Evolutionary conservation across 2,113 vertebrate species (phyloP).

Genomic region (Strigops habroptila): DNA sequence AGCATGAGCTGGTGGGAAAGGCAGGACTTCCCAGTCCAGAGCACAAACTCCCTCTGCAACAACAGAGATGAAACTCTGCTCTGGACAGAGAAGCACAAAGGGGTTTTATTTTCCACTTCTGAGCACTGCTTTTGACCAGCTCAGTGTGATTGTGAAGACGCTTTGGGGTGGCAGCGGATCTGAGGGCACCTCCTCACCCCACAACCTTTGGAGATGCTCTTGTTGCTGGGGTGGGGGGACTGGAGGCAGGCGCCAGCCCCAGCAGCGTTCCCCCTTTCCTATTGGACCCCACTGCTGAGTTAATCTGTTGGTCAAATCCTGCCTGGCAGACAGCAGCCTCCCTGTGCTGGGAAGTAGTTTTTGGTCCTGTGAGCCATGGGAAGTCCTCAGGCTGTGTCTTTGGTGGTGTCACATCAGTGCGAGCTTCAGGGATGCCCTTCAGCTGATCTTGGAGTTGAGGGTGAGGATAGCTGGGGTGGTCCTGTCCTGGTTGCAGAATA

Average conservation of each 20-base stretch:
- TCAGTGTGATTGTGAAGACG: background rate
- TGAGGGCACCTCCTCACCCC: background rate
- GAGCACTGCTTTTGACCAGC: background rate
- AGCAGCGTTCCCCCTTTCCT: background rate
- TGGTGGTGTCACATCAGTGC: background rate
- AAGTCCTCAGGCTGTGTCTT: background rate
- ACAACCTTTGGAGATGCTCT: background rate
- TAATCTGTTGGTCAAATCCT: background rate
- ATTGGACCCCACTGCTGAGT: rapidly evolving
- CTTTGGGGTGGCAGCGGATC: background rate
- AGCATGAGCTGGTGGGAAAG: background rate
- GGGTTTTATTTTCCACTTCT: background rate
- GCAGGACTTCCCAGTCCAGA: background rate
- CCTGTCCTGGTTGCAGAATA: background rate
- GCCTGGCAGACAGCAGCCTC: background rate
- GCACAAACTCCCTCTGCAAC: background rate
- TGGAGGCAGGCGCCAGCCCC: background rate
- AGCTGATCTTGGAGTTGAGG: background rate
- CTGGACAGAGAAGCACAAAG: background rate
- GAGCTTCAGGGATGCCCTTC: background rate
- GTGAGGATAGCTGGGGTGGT: background rate
- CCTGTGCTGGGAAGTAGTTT: background rate
- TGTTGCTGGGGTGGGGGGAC: background rate
- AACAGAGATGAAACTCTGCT: background rate
- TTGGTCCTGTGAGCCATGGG: rapidly evolving